phyloP scores from a whole-genome alignment of 2,113 vertebrate genomes.

The Poeciliopsis turrubarensis region DNA sequence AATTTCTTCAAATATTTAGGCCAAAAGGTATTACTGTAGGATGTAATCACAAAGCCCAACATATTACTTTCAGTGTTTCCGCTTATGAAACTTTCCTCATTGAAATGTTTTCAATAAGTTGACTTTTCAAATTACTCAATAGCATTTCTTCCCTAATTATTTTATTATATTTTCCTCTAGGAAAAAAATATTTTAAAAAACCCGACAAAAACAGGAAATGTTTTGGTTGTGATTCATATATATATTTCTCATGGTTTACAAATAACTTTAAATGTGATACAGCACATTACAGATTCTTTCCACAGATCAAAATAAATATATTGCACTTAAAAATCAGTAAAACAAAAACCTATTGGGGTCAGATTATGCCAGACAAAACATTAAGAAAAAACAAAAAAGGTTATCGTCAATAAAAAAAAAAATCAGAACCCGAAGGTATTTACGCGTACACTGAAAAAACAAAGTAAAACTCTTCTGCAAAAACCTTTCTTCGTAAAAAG shows the following conservation, averaged over 20 bases:
- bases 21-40: neutral
- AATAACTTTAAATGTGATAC: conserved; percentile 90
- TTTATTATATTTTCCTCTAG: neutral
- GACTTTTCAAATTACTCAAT: neutral
- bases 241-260: conserved; percentile 95
- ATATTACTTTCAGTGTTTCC: neutral
- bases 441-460: conserved; percentile 29
- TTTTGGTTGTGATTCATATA: conserved; percentile 62
- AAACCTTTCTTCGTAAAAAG: neutral
- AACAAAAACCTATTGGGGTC: conserved; percentile 69
- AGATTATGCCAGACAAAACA: conserved; percentile 75
- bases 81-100: neutral
- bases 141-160: neutral
- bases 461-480: conserved; percentile 6
- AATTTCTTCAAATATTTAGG: neutral
- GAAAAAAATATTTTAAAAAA: conserved; percentile 6
- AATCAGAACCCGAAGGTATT: conserved; percentile 23
- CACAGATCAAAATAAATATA: conserved; percentile 99
- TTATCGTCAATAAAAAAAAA: conserved; percentile 53
- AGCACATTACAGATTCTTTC: conserved; percentile 92
- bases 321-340: conserved; percentile 96
- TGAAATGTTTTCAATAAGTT: neutral
- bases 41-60: neutral
- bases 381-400: conserved; percentile 18
- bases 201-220: neutral